phyloP scores from a whole-genome alignment of 2,888 invertebrate genomes.

The Pterostichus madidus region DNA sequence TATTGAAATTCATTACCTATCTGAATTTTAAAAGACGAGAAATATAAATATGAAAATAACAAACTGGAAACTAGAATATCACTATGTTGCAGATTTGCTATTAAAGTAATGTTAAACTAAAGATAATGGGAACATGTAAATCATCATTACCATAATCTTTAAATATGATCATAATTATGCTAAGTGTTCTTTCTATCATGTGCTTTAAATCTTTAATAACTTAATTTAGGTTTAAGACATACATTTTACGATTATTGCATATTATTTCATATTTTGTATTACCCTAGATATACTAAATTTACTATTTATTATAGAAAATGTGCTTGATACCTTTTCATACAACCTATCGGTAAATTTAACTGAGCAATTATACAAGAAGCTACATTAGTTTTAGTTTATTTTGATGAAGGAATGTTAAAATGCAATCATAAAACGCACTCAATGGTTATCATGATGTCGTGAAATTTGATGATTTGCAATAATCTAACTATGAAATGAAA shows the following conservation, averaged over 20 bases:
- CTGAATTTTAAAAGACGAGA: too few species aligned
- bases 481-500: constrained; percentile 32
- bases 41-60: too few species aligned
- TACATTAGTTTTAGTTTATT: constrained; percentile 34
- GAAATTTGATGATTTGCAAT: constrained; percentile 32
- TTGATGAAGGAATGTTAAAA: constrained; percentile 20
- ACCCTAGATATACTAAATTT: background rate
- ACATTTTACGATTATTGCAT: constrained; percentile 32
- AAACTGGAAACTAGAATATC: background rate
- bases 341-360: background rate
- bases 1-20: too few species aligned
- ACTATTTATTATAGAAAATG: background rate
- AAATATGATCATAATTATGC: constrained; percentile 43
- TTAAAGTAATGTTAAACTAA: constrained; percentile 20
- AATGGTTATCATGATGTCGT: background rate
- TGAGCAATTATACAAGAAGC: background rate
- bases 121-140: constrained; percentile 13
- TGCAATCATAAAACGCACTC: background rate
- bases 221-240: constrained; percentile 35
- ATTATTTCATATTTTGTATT: constrained; percentile 35
- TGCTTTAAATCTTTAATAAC: constrained; percentile 33
- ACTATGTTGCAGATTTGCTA: constrained; percentile 37
- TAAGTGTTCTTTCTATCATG: constrained; percentile 22
- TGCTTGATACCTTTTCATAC: background rate
- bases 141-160: constrained; percentile 39